Base-by-base conservation (phyloP, 2,797 vertebrate genomes). In the Acomys russatus region DNA sequence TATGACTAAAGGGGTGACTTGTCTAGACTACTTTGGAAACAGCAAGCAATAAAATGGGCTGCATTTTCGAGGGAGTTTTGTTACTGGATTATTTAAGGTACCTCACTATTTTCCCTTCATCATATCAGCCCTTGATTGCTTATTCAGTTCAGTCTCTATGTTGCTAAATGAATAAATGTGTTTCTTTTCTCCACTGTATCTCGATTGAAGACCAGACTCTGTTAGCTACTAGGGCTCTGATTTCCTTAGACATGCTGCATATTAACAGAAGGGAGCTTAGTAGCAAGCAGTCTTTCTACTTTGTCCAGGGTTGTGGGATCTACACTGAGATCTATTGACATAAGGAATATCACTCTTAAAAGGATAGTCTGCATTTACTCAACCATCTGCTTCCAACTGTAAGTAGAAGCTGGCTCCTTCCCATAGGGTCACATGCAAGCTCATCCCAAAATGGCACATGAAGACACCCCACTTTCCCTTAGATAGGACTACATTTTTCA, bases 21-120 rank as follows among this genome's bases (percentile, higher is more conserved):
- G 25, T 51, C 49, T 23, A 76, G 74, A 90, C 25, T 82, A 78
- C n/a, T 89, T 91, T 71, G 54, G 68, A 66, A 70, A 92, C 1
- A 49, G 74, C 44, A 90, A 77, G 78, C n/a, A 88, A 51, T 78
- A 54, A 91, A 95, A 84, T 6, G 12, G 38, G 66, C 94, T 51
- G 6, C n/a, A 64, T 23, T 93, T 76, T 94, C 56, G n/a, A 18
- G 15, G 28, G 35, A 64, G 44, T 79, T 77, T 78, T 66, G 22
- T n/a, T 51, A 33, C 35, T n/a, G 35, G n/a, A 22, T 73, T 59
- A 18, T 44, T 73, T 51, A 54, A 18, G 70, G 20, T 85, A 68
- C 38, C 17, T 82, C 71, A 15, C 35, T 73, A 54, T 77, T 78
- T 38, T 56, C n/a, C 73, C 68, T 17, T 93, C n/a, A 49, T 82